phyloP scores from a whole-genome alignment of 2,888 invertebrate genomes.

The Ganaspis brasiliensis region DNA sequence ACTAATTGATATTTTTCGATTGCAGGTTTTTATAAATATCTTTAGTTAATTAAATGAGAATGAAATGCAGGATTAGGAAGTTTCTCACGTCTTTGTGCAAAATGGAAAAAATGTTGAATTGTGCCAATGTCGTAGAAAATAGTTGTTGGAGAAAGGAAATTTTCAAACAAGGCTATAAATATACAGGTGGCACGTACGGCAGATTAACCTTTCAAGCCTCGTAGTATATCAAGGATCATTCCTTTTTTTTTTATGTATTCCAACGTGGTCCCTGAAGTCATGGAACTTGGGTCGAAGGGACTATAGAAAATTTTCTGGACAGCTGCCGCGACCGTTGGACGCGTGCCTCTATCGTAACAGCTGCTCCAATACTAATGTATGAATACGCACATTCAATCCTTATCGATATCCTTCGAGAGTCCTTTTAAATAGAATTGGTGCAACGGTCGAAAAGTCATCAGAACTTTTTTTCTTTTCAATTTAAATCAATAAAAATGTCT shows the following conservation, averaged over 20 bases:
- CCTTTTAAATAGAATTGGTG: slow-evolving; percentile 43
- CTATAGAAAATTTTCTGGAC: slow-evolving; percentile 71
- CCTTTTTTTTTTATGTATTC: not conserved
- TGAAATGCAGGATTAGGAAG: not conserved
- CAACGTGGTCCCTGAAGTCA: slow-evolving; percentile 12
- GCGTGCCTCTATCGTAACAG: slow-evolving; percentile 76
- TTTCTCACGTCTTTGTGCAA: not conserved
- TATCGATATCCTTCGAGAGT: slow-evolving; percentile 30
- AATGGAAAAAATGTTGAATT: not conserved
- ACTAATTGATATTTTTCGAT: too few relatives aligned
- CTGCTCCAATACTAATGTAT: slow-evolving; percentile 67
- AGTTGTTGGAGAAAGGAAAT: slow-evolving; percentile 5
- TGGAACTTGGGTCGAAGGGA: slow-evolving; percentile 64
- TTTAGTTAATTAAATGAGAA: too few relatives aligned
- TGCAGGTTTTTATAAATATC: not conserved
- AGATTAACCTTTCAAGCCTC: slow-evolving; percentile 25
- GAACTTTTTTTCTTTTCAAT: not conserved
- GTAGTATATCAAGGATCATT: not conserved
- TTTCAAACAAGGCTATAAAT: slow-evolving; percentile 9
- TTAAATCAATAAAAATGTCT: not conserved
- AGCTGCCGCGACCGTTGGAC: slow-evolving; percentile 79
- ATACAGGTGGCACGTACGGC: slow-evolving; percentile 10
- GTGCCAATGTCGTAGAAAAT: slow-evolving; percentile 7
- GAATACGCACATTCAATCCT: slow-evolving; percentile 20
- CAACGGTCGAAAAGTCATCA: slow-evolving; percentile 67